phyloP scores from a whole-genome alignment of 2,797 vertebrate genomes.

The Gastrophryne carolinensis region DNA sequence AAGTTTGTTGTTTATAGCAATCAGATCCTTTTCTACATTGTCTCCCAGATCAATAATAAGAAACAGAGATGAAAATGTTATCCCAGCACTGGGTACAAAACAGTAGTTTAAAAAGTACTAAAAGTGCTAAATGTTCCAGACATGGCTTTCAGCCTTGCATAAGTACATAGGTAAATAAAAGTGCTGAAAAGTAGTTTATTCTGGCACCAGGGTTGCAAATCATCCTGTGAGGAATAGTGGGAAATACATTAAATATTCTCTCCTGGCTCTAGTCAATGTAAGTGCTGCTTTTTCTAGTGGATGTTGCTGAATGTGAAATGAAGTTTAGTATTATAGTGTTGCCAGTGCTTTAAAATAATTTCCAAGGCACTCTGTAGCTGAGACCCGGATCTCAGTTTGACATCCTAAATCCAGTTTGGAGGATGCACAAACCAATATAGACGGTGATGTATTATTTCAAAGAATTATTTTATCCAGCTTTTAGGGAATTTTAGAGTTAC shows the following conservation, averaged over 20 bases:
- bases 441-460: no score
- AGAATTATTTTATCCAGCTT: no score
- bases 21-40: background rate
- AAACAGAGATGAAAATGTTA: background rate
- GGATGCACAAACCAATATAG: no score
- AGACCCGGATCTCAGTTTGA: background rate
- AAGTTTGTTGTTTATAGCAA: background rate
- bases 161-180: slow-evolving; percentile 43
- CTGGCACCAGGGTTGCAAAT: slow-evolving; percentile 31
- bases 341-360: background rate
- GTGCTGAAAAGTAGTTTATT: slow-evolving; percentile 43
- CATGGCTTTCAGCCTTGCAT: slow-evolving; percentile 34
- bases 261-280: slow-evolving; percentile 36
- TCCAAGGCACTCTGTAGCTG: background rate
- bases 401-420: background rate
- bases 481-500: no score
- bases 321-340: background rate
- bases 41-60: no score
- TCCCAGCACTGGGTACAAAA: background rate
- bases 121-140: slow-evolving; percentile 27
- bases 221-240: slow-evolving; percentile 41
- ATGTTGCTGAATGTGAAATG: background rate
- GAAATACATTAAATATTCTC: slow-evolving; percentile 26
- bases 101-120: background rate
- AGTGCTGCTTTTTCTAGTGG: background rate